A percentile compares a stretch with the other conserved stretches of the same genome.
These are phyloP conservation scores for Cryptotermes secundus DNA, from an alignment of 1,140 invertebrate species.

Conservation along the genomic window DNA sequence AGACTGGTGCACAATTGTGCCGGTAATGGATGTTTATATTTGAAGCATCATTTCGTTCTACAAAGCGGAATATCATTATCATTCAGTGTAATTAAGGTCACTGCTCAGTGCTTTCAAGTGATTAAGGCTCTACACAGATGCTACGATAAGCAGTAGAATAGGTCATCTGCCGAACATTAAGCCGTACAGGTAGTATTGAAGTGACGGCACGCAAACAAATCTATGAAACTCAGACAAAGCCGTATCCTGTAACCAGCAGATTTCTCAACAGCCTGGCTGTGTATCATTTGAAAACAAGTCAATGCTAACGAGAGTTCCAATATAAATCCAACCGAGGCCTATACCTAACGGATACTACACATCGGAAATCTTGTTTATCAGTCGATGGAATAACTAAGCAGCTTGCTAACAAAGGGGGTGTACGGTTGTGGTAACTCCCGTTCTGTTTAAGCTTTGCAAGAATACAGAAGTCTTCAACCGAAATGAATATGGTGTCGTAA, in stretches of 20 bases:
- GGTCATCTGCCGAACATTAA: neutral
- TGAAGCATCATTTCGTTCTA: neutral
- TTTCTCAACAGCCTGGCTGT: neutral
- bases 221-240: neutral
- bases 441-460: too few species aligned
- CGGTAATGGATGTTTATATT: slow-evolving; percentile 3
- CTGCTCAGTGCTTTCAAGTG: neutral
- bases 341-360: too few species aligned
- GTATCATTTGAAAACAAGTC: neutral
- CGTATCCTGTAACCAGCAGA: neutral
- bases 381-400: too few species aligned
- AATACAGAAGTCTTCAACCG: too few species aligned
- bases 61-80: neutral
- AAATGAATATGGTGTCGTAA: too few species aligned
- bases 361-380: too few species aligned
- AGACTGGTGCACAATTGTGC: neutral
- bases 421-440: too few species aligned
- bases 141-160: neutral
- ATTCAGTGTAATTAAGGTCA: neutral
- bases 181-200: neutral
- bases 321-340: too few species aligned
- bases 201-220: neutral
- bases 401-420: too few species aligned
- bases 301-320: too few species aligned
- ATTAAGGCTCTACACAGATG: neutral